Conservation (phyloP, 1,140 invertebrate species). For the Drosophila athabasca region DNA sequence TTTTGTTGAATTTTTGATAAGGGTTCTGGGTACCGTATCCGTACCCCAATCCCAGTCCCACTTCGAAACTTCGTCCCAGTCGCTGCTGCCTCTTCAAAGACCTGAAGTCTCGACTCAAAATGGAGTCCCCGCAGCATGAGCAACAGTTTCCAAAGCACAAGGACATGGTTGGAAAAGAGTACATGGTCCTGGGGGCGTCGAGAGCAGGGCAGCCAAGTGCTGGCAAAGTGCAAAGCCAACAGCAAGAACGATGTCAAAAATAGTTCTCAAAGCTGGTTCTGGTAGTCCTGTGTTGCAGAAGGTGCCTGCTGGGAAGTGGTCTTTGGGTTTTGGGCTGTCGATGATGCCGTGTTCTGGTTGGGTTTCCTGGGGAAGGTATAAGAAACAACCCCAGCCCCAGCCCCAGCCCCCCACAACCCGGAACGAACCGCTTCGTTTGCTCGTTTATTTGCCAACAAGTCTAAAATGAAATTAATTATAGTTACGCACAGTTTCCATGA, state of each 20-base stretch:
- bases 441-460: constrained; percentile 81
- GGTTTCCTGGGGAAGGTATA: background rate
- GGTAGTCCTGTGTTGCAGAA: background rate
- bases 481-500: constrained; percentile 72
- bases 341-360: background rate
- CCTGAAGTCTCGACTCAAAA: background rate
- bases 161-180: background rate
- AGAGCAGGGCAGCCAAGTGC: constrained; percentile 44
- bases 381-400: constrained; percentile 1
- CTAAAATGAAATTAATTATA: constrained; percentile 82
- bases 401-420: constrained; percentile 15
- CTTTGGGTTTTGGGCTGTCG: background rate
- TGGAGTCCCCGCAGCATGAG: constrained; percentile 22
- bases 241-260: constrained; percentile 35
- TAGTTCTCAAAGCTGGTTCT: constrained; percentile 31
- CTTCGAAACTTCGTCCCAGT: too few relatives aligned
- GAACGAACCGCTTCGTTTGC: constrained; percentile 74
- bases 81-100: constrained; percentile 13
- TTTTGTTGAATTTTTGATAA: constrained; percentile 53
- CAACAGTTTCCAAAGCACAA: constrained; percentile 36
- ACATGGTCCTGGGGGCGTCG: background rate
- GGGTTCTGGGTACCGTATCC: constrained; percentile 16
- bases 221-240: constrained; percentile 28
- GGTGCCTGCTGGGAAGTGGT: background rate
- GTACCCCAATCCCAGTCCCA: too few relatives aligned